Evolutionary conservation across 2,797 vertebrate species (phyloP), one percentile per base, ranked within the genome.

Genomic region (Acanthiza pusilla): DNA sequence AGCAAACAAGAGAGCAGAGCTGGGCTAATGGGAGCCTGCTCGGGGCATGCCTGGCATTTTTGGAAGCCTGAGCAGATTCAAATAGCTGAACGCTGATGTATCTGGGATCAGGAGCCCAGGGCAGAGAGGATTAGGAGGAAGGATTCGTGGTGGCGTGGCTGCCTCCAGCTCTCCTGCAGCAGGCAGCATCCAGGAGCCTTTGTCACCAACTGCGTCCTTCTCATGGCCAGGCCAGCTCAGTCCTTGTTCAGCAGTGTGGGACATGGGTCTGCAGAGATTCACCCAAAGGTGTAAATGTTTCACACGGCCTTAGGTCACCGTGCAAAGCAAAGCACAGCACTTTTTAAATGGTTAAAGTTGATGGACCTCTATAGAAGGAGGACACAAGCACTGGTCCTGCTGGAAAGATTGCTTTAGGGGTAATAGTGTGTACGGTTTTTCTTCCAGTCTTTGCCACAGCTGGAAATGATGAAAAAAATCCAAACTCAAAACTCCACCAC

Each of bases 61-160:
- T 94, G 89, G 94, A 72, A 88, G 72, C 53, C 70, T 78, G 88
- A 89, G 75, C 43, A 92, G 66, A 77, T 91, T 86, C 82, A 51
- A 68, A 94, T 48, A 93, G 79, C 83, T 93, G 89, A 94, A 61
- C 1, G 5, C 66, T 90, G 91, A 84, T 94, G 88, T 86, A 50
- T 47, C 45, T 91, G 62, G 70, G 55, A 81, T 93, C 58, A 34
- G 61, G 34, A 94, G 67, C 36, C 26, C 65, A 57, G 75, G 78
- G 38, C 91, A 82, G 74, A 66, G 27, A 27, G 66, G 51, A 84
- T 78, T 62, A 75, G 51, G 38, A 73, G 43, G 62, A 68, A 73
- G 43, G 51, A 45, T 45, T 70, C 0, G 0, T 43, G 53, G 65
- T 51, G 50, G 53, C 0, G 0, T 70, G 53, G 42, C 81, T 81